Percentiles rank a stretch among this genome's conserved stretches.
Conservation (phyloP, 2,888 invertebrate species). For the Trissoscelio sp. region DNA sequence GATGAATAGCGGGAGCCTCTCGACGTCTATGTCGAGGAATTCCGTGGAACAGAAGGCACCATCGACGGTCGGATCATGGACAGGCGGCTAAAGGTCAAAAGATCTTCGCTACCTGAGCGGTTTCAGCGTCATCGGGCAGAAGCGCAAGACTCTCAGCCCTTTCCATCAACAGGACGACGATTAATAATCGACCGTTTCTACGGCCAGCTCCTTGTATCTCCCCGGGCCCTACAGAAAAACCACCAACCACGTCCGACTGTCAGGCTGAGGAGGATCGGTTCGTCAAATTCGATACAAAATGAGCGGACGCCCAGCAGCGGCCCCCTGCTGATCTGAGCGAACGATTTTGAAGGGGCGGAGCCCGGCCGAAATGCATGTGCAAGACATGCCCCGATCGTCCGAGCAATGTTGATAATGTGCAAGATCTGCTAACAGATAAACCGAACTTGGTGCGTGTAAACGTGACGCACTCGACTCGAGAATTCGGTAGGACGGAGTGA, state of each 20-base stretch:
- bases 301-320: slow-evolving; percentile 53
- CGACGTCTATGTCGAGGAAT: slow-evolving; percentile 64
- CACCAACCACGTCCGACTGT: slow-evolving; percentile 64
- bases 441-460: slow-evolving; percentile 16
- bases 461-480: background rate
- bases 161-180: slow-evolving; percentile 75
- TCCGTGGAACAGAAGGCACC: slow-evolving; percentile 71
- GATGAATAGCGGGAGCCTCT: slow-evolving; percentile 78
- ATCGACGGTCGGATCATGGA: slow-evolving; percentile 76
- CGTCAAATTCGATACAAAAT: slow-evolving; percentile 75
- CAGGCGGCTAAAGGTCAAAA: slow-evolving; percentile 80
- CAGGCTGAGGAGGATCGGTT: slow-evolving; percentile 54
- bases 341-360: slow-evolving; percentile 71
- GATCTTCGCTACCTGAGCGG: slow-evolving; percentile 80
- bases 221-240: slow-evolving; percentile 59
- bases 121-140: slow-evolving; percentile 70
- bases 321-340: slow-evolving; percentile 73
- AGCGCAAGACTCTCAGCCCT: slow-evolving; percentile 69
- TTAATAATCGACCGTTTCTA: slow-evolving; percentile 76
- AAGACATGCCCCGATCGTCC: slow-evolving; percentile 34
- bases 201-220: slow-evolving; percentile 51
- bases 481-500: slow-evolving; percentile 12
- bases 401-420: slow-evolving; percentile 58
- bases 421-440: slow-evolving; percentile 44
- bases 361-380: slow-evolving; percentile 47